Percentiles rank a stretch among this genome's conserved stretches.
Conservation (phyloP, 2,797 vertebrate species). For the Takifugu ocellatus region DNA sequence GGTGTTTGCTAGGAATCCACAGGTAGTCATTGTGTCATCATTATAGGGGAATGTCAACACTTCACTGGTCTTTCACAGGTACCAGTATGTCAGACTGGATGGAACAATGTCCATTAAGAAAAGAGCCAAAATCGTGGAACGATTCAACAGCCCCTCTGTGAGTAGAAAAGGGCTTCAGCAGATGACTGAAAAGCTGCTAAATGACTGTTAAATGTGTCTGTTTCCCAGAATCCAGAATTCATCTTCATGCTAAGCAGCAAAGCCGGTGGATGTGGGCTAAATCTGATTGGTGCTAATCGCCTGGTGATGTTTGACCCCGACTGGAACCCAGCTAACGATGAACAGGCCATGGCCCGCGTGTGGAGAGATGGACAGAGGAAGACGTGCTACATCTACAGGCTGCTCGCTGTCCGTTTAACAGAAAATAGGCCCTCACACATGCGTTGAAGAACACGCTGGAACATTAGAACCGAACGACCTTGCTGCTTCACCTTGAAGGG, state of each 20-base stretch:
- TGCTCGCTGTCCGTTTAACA: slow-evolving; percentile 84
- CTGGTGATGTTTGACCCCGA: slow-evolving; percentile 98
- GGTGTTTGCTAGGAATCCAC: slow-evolving; percentile 63
- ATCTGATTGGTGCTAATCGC: slow-evolving; percentile 95
- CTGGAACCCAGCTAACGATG: slow-evolving; percentile 98
- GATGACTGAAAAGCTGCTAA: neutral
- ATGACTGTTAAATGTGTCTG: neutral
- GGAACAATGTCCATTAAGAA: slow-evolving; percentile 99
- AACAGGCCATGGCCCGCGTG: slow-evolving; percentile 96
- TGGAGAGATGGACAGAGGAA: slow-evolving; percentile 98
- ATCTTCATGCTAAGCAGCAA: slow-evolving; percentile 99
- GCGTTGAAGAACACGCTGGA: too few relatives aligned
- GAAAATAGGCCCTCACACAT: too few relatives aligned
- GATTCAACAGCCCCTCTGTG: slow-evolving; percentile 88
- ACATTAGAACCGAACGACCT: too few relatives aligned
- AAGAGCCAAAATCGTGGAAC: slow-evolving; percentile 92
- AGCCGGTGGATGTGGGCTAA: slow-evolving; percentile 94
- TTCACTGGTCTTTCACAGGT: slow-evolving; percentile 68
- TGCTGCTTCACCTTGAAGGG: neutral
- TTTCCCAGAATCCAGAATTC: slow-evolving; percentile 88
- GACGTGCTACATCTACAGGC: slow-evolving; percentile 93
- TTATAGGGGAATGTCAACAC: neutral
- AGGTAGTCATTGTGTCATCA: neutral
- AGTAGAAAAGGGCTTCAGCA: slow-evolving; percentile 40
- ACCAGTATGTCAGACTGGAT: slow-evolving; percentile 91